Evolutionary conservation across 2,113 vertebrate species (phyloP).

Genomic region (Anarrhichthys ocellatus): DNA sequence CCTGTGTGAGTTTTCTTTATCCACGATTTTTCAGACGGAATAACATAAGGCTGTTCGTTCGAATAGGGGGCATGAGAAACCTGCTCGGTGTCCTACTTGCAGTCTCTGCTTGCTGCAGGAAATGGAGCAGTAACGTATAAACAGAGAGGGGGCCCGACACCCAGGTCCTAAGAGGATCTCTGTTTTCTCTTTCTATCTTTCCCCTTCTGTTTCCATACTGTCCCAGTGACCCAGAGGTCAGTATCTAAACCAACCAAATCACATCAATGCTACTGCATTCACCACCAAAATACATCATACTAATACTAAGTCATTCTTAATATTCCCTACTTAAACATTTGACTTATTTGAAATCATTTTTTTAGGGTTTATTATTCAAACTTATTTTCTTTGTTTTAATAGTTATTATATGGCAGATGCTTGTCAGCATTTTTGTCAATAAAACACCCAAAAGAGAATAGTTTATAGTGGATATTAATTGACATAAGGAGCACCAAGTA

Average conservation of each 20-base stretch:
- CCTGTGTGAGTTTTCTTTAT: background rate
- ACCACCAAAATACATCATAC: too few relatives aligned
- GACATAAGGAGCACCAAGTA: background rate
- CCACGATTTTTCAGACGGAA: background rate
- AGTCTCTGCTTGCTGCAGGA: constrained; percentile 52
- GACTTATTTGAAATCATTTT: background rate
- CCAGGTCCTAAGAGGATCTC: constrained; percentile 37
- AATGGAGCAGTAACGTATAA: constrained; percentile 70
- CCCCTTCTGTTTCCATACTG: constrained; percentile 18
- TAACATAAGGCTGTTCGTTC: constrained; percentile 12
- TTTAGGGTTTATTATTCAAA: background rate
- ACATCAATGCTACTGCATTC: background rate
- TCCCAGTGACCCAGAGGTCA: constrained; percentile 52
- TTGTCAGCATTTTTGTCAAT: background rate
- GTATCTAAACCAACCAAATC: background rate
- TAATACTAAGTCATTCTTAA: too few relatives aligned
- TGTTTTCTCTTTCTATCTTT: background rate
- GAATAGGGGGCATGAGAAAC: constrained; percentile 13
- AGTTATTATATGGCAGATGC: too few relatives aligned
- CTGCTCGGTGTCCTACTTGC: constrained; percentile 60
- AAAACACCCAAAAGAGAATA: background rate
- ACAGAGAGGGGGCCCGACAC: constrained; percentile 51
- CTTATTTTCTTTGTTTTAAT: background rate
- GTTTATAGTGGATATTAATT: background rate
- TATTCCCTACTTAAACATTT: background rate